Conservation (phyloP, 2,888 invertebrate species). For the Galeruca laticollis region DNA sequence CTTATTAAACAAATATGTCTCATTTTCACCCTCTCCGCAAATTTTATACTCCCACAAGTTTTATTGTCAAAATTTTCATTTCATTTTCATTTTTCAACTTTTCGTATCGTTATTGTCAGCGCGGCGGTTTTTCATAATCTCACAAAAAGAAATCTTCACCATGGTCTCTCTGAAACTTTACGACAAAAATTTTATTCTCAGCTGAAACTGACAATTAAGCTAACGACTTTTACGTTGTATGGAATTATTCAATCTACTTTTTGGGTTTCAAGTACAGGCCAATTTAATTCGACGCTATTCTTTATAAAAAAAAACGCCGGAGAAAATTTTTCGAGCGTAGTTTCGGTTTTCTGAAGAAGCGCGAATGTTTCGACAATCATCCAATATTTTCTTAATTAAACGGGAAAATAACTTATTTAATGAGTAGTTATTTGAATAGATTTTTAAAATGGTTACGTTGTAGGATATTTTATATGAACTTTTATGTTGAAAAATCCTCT, state of each 20-base stretch:
- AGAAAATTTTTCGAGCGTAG: no score
- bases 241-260: slow-evolving; percentile 27
- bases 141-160: slow-evolving; percentile 6
- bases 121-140: slow-evolving; percentile 13
- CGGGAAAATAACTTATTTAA: no score
- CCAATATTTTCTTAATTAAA: no score
- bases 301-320: slow-evolving; percentile 5
- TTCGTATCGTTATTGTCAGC: neutral
- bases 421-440: no score
- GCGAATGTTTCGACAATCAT: no score
- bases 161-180: slow-evolving; percentile 2
- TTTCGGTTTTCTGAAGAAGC: no score
- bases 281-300: slow-evolving; percentile 9
- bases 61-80: neutral
- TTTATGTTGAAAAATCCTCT: no score
- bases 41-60: neutral
- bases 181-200: slow-evolving; percentile 29
- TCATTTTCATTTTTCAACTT: neutral
- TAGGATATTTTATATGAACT: no score
- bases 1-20: neutral
- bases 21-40: neutral
- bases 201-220: slow-evolving; percentile 32
- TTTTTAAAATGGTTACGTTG: no score
- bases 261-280: slow-evolving; percentile 21
- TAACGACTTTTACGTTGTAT: slow-evolving; percentile 31